Evolutionary conservation across 2,888 invertebrate species (phyloP).

Genomic region (Hedychridium roseum): DNA sequence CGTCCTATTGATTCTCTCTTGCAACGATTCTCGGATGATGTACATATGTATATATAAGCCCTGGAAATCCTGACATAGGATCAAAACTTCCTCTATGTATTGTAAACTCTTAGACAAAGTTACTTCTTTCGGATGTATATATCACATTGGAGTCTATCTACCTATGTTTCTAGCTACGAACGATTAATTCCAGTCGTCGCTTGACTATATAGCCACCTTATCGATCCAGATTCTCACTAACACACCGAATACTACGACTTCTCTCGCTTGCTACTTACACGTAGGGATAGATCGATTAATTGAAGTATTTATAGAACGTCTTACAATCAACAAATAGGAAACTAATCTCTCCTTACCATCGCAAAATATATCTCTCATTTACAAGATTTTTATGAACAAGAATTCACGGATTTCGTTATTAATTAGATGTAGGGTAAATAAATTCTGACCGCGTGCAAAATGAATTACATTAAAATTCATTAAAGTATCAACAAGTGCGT

Average conservation of each 20-base stretch:
- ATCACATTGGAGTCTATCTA: conserved; percentile 39
- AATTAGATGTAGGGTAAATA: too few relatives aligned
- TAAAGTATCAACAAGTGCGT: too few relatives aligned
- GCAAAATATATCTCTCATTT: conserved; percentile 4
- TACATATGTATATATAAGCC: conserved; percentile 8
- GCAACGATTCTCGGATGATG: too few relatives aligned
- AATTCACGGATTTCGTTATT: too few relatives aligned
- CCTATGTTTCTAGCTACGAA: conserved; percentile 35
- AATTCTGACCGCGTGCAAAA: too few relatives aligned
- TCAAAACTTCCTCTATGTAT: conserved; percentile 23
- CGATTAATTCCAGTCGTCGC: conserved; percentile 28
- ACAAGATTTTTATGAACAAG: too few relatives aligned
- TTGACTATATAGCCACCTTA: too few relatives aligned
- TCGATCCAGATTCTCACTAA: too few relatives aligned
- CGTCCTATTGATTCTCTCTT: neutral
- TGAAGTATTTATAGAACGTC: too few relatives aligned
- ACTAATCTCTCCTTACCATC: conserved; percentile 4
- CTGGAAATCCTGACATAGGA: conserved; percentile 13
- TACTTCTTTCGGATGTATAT: conserved; percentile 31
- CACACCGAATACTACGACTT: too few relatives aligned
- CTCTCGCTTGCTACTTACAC: neutral
- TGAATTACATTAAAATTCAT: too few relatives aligned
- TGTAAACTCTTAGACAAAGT: conserved; percentile 47
- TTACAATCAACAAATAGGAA: too few relatives aligned
- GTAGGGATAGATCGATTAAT: neutral